A percentile compares a stretch with the other conserved stretches of the same genome.
Conservation (phyloP, 1,140 invertebrate genomes). For the Eubasilissa regina region DNA sequence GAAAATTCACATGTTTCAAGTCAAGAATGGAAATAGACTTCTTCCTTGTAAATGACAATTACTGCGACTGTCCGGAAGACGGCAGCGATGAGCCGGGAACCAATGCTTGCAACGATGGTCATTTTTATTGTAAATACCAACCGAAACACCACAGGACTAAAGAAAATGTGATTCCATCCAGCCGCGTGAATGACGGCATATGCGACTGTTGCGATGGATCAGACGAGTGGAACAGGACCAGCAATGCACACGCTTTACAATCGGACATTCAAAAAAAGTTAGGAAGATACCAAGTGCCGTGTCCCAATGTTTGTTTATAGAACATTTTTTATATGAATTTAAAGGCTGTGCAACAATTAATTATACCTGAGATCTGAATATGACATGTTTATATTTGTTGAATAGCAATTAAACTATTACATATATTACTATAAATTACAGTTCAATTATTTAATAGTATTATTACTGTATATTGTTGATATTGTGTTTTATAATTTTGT, state of each 20-base stretch:
- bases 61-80: slow-evolving; percentile 90
- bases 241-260: slow-evolving; percentile 14
- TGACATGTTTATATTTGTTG: no score
- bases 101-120: slow-evolving; percentile 86
- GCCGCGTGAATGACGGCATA: slow-evolving; percentile 92
- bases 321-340: neutral
- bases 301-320: slow-evolving; percentile 47
- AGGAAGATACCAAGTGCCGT: slow-evolving; percentile 46
- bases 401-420: no score
- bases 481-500: neutral
- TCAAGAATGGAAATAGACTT: slow-evolving; percentile 89
- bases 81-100: slow-evolving; percentile 94
- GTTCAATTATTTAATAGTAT: no score
- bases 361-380: neutral
- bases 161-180: slow-evolving; percentile 69
- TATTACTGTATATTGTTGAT: neutral
- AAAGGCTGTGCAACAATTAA: slow-evolving; percentile 11
- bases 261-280: slow-evolving; percentile 44
- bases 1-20: slow-evolving; percentile 92
- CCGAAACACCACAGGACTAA: slow-evolving; percentile 66
- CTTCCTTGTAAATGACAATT: slow-evolving; percentile 92
- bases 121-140: slow-evolving; percentile 84
- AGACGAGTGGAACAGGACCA: slow-evolving; percentile 76
- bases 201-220: slow-evolving; percentile 94
- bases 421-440: no score